Base-by-base conservation (phyloP, 2,113 vertebrate species). In the Platanista minor region DNA sequence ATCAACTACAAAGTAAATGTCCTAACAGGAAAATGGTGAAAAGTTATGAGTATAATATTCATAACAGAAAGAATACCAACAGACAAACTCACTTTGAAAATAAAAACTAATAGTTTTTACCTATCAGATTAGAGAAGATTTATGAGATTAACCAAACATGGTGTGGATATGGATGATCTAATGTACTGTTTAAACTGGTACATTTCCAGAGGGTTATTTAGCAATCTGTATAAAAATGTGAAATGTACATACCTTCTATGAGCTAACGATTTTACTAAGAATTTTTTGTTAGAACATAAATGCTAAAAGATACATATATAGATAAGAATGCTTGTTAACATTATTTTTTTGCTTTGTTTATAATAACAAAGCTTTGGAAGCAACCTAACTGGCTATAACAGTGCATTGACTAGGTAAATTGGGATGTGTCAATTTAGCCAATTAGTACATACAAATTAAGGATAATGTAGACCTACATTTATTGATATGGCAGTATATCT, bases 271-370 rank as follows among this genome's bases (percentile, higher is more conserved):
- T 90, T 94, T 18, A 74, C 41, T 90, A 90, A 49, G 20, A 74
- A 90, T 86, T 89, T 94, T 78, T 96, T 72, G 11, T 86, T 87
- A 90, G 54, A 87, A 23, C 17, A 90, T 96, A 75, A 90, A 90
- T 85, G n/a, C 33, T 90, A 85, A 87, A 97, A 92, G 10, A 72
- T 87, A 14, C 75, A 64, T 80, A 54, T 6, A 74, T 8, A n/a
- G n/a, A n/a, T n/a, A 62, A 82, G 31, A 41, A 83, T 62, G 31
- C 81, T 95, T 54, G 89, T 89, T 97, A 87, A 87, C 33, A 1
- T 67, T 87, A 29, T 52, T 77, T 52, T 77, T 78, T 6, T 20
- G 74, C 18, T 49, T 92, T 61, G 20, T 49, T 83, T 78, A 91
- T 81, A 49, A 17, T 59, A 43, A 2, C 31, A 80, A 69, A 78